phyloP scores from a whole-genome alignment of 92 coral and sea anemone species.

The Montipora capitata region DNA sequence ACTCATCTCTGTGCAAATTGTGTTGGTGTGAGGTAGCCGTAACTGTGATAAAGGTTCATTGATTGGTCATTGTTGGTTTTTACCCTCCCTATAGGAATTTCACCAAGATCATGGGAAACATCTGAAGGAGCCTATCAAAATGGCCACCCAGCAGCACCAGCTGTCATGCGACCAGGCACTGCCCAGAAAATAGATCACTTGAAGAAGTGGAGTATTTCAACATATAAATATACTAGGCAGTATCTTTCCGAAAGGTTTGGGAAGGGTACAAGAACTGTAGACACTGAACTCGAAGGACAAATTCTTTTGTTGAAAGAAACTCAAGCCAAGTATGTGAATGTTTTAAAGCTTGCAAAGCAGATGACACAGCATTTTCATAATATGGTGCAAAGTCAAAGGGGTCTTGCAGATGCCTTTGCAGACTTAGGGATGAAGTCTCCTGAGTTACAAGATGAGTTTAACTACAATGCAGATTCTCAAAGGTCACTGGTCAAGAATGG shows the following conservation, averaged over 20 bases:
- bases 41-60: too few species aligned
- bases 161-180: conserved; percentile 81
- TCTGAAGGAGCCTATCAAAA: conserved; percentile 41
- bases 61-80: background rate
- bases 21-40: too few species aligned
- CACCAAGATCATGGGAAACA: conserved; percentile 43
- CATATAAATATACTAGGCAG: conserved; percentile 97
- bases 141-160: conserved; percentile 57
- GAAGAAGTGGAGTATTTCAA: conserved; percentile 98
- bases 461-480: conserved; percentile 93
- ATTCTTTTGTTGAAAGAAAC: conserved; percentile 91
- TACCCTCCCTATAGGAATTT: conserved; percentile 41
- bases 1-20: too few species aligned
- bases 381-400: conserved; percentile 92
- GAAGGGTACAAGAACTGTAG: conserved; percentile 97
- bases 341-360: conserved; percentile 91
- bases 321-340: conserved; percentile 84
- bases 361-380: conserved; percentile 90
- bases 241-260: conserved; percentile 97
- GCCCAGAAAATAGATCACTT: conserved; percentile 90
- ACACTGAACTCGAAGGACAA: conserved; percentile 95
- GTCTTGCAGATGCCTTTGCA: conserved; percentile 89
- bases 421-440: conserved; percentile 99
- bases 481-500: conserved; percentile 95
- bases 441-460: conserved; percentile 96